Conservation (phyloP, 2,113 vertebrate genomes). For the Naja naja region DNA sequence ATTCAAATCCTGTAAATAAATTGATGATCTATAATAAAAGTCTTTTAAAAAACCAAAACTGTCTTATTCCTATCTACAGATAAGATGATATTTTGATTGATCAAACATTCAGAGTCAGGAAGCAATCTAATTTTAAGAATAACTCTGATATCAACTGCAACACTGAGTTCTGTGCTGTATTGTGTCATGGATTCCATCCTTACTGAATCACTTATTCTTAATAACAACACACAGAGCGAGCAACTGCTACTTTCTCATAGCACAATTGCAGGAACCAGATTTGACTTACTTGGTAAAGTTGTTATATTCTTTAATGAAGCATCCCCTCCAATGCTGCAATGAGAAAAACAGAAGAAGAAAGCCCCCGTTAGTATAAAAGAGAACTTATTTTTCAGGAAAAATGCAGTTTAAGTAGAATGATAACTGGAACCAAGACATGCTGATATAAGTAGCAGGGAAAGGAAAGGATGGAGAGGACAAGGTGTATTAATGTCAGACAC, state of each 20-base stretch:
- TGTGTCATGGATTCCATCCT: not conserved
- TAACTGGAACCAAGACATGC: conserved; percentile 5
- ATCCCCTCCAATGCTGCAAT: conserved; percentile 85
- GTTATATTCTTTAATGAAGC: conserved; percentile 74
- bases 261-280: not conserved
- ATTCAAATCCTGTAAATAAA: not conserved
- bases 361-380: not conserved
- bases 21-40: not conserved
- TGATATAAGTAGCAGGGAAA: not conserved
- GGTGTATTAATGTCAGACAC: not conserved
- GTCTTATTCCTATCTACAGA: not conserved
- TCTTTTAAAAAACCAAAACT: not conserved
- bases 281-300: conserved; percentile 88
- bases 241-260: not conserved
- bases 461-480: not conserved
- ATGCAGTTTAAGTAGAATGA: not conserved
- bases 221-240: not conserved
- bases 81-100: not conserved
- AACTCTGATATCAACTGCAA: not conserved
- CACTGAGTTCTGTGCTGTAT: not conserved
- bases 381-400: not conserved
- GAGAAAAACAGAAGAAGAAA: conserved; percentile 27
- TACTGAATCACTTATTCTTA: not conserved
- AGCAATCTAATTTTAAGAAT: accelerated
- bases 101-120: not conserved